Base-by-base conservation (phyloP, 2,888 invertebrate species). In the Buathra laborator region DNA sequence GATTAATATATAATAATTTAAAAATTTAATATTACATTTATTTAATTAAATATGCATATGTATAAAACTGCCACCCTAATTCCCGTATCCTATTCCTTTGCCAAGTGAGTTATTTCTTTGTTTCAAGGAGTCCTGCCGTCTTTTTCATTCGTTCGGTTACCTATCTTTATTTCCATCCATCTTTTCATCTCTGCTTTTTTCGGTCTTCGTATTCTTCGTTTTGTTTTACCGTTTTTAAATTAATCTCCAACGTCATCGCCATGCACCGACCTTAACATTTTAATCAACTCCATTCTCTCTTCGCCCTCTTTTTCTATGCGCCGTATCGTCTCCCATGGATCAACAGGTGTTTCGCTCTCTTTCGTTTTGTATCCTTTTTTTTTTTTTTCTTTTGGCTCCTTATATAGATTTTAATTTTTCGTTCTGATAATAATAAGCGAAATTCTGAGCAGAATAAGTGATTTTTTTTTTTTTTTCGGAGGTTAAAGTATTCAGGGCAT, bases 251-350 rank as follows among this genome's bases (percentile, higher is more conserved):
- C 81, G 74, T 79, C 79, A 81, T 83, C 70, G 81, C 79, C 74
- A 83, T 81, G 83, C 51, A 19, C 53, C 51, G 70, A 76, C 71
- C 76, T 85, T 72, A 83, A 75, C 87, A 86, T 87, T 88, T 88
- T 84, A 81, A 83, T 85, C 71, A 62, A 68, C 43, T 43, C 29
- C 67, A 59, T 44, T 84, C 74, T 66, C 68, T 84, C 75, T 75
- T 9, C 29, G 14, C 4, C 16, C 24, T 67, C 46, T n/a, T 16
- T 29, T 71, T 32, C 53, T 10, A 43, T 5, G 68, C 29, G 68
- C 16, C 51, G 29, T 32, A 51, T 24, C 24, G 72, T 5, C 19
- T 64, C 68, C 62, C 56, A 53, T 14, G 87, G 84, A 84, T 86
- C 87, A 87, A 87, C 87, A 87, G 87, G 87, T 87, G 84, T 56